Base-by-base conservation (phyloP, 2,113 vertebrate species). In the Barbus barbus region DNA sequence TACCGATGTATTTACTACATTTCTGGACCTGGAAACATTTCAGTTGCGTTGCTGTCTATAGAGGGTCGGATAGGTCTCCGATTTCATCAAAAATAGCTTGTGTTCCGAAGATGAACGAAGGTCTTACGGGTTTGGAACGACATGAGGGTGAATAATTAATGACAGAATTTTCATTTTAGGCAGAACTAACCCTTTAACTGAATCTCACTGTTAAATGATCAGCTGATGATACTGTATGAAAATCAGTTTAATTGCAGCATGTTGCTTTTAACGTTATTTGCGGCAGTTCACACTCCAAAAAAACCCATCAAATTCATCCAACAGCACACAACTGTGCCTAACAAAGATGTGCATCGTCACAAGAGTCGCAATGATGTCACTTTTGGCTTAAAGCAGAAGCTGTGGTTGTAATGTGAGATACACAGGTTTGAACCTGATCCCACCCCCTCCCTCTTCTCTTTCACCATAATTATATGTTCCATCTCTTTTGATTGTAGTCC, bases 371-470 rank as follows among this genome's bases (percentile, higher is more conserved):
- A 61, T 5, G n/a, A 28, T 28, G 13, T 31, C 61, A 16, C 26
- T 8, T 7, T 31, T 65, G 61, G 13, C 13, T 8, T 65, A 28
- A 31, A 63, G 26, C 13, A 31, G 73, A 14, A 53, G 26, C 48
- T 76, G 26, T 75, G 46, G 73, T 53, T 46, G 2, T 89, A 48
- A 0, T 31, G 61, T 65, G 60, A 61, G 60, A 61, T 24, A 26
- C 1, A 2, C 4, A 61, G 51, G 20, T 56, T 0, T 18, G 80
- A 48, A 20, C 20, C 3, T 58, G 51, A 36, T 26, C 4, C 12
- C 22, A 24, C 24, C 3, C 78, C 31, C 41, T 5, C 20, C 41
- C 38, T 8, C 41, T 5, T 24, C 26, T 20, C n/a, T 24, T 38
- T 18, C 56, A 18, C 9, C n/a, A 26, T 24, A 51, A 31, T n/a